Base-by-base conservation (phyloP, 1,140 invertebrate genomes). In the Theocolax elegans region DNA sequence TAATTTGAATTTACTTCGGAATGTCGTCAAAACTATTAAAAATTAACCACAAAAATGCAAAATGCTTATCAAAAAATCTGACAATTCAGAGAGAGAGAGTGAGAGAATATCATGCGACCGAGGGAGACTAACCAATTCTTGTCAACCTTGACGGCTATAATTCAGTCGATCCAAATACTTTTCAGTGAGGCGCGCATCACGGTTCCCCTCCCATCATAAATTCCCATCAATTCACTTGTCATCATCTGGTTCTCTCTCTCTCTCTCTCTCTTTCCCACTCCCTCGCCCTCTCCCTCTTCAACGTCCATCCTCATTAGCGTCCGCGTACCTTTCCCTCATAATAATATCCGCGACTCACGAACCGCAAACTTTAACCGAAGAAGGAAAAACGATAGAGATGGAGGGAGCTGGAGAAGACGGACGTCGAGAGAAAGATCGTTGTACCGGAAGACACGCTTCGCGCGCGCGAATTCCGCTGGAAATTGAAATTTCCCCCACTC, bases 401-500 rank as follows among this genome's bases (percentile, higher is more conserved):
- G 19, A 53, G 15, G 7, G 15, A n/a, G 1, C n/a, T n/a, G 3
- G n/a, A 42, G 12, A 17, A 25, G 3, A 63, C 48, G 35, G 35
- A n/a, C 17, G 60, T 62, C 13, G n/a, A 27, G 53, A 56, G 72
- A 77, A 66, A 79, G 80, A 81, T 81, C 80, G 76, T 77, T 79
- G 80, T 77, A 85, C 82, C 81, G 82, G 83, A 85, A 83, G 82
- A 74, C 75, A 83, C 81, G 81, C 73, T 83, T 54, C 48, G 42
- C 48, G 48, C 31, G 46, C 54, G 76, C 67, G 72, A 75, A 76
- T 80, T 79, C 73, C 76, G 72, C 72, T 81, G 75, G 76, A 80
- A 83, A 82, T 82, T 81, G 79, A 81, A 83, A 83, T 82, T 76
- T 73, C 74, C 75, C 73, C 75, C 10, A 19, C 9, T 17, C 9